These are phyloP conservation scores for Bugulina stolonifera DNA, from an alignment of 2,888 invertebrate genomes.

Conservation along the genomic window DNA sequence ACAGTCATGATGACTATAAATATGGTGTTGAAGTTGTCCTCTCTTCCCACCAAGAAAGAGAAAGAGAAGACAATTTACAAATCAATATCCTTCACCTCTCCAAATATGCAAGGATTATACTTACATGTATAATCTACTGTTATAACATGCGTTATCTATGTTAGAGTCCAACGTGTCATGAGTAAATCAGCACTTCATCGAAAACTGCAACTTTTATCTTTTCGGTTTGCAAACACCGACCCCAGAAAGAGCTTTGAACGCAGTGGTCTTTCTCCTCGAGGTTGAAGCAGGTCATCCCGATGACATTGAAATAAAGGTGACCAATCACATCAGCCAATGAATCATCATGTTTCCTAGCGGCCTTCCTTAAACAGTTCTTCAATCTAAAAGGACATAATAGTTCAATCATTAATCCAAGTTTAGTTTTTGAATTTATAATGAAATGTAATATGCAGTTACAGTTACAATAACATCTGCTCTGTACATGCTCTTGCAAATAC, in stretches of 20 bases:
- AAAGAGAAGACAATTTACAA: too few species aligned
- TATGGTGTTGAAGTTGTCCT: too few species aligned
- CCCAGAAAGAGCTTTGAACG: constrained; percentile 72
- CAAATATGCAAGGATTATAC: too few species aligned
- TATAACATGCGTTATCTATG: too few species aligned
- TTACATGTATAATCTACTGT: too few species aligned
- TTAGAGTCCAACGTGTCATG: neutral
- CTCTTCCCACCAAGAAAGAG: too few species aligned
- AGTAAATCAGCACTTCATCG: neutral
- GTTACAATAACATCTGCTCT: neutral
- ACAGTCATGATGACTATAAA: too few species aligned
- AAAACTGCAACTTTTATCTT: constrained; percentile 35
- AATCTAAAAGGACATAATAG: constrained; percentile 67
- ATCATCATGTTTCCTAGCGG: constrained; percentile 62
- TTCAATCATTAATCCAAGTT: too few species aligned
- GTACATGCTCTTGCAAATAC: too few species aligned
- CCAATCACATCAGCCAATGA: constrained; percentile 67
- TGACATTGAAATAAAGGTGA: constrained; percentile 86
- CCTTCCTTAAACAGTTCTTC: constrained; percentile 82
- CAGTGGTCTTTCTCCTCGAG: constrained; percentile 74
- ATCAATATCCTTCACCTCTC: too few species aligned
- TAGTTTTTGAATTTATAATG: too few species aligned
- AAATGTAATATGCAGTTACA: neutral
- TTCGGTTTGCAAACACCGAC: constrained; percentile 61
- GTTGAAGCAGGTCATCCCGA: constrained; percentile 88